Percentiles rank a stretch among this genome's conserved stretches.
phyloP scores from a whole-genome alignment of 2,797 vertebrate species.

The Centroberyx gerrardi region DNA sequence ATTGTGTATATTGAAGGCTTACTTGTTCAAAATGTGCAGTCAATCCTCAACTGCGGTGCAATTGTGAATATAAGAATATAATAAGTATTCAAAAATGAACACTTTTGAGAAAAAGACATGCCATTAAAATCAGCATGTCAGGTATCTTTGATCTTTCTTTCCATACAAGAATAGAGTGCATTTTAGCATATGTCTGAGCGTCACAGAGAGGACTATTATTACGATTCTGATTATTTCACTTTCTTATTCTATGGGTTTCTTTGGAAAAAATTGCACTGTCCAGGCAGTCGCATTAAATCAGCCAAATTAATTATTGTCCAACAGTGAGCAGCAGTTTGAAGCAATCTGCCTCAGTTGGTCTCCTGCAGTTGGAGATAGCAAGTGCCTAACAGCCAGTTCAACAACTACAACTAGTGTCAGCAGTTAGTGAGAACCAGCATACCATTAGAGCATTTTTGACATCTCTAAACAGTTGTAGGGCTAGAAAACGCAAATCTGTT shows the following conservation, averaged over 20 bases:
- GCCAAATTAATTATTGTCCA: not conserved
- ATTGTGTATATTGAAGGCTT: no score
- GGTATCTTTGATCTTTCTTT: no score
- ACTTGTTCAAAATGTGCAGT: no score
- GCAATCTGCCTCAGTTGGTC: not conserved
- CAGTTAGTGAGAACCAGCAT: not conserved
- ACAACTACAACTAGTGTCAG: not conserved
- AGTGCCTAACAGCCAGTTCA: not conserved
- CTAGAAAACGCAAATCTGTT: not conserved
- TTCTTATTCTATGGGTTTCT: not conserved
- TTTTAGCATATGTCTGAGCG: no score
- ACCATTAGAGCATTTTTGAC: not conserved
- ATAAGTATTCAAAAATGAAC: no score
- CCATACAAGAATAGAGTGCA: no score
- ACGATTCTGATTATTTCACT: no score
- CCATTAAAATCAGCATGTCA: no score
- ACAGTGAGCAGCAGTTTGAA: not conserved
- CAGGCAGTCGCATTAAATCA: not conserved
- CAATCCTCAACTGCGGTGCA: no score
- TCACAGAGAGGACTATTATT: no score
- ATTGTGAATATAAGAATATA: no score
- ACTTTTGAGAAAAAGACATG: no score
- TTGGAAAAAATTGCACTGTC: not conserved
- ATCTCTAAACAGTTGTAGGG: constrained; percentile 2
- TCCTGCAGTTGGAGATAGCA: not conserved